phyloP scores from a whole-genome alignment of 2,113 vertebrate genomes.

The Syrmaticus mikado region DNA sequence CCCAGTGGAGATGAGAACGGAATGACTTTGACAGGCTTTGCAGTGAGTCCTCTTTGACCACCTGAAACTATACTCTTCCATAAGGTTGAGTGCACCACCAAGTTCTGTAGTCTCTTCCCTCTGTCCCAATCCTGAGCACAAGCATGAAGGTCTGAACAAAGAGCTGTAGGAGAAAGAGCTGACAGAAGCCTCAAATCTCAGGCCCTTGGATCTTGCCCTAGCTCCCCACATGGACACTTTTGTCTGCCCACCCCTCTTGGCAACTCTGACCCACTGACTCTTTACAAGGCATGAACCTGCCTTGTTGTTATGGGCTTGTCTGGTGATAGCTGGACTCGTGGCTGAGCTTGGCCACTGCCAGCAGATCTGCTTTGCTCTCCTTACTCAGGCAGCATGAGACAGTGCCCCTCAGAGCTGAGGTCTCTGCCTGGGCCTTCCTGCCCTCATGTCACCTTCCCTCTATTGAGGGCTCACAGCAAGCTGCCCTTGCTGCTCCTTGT shows the following conservation, averaged over 20 bases:
- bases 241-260: neutral
- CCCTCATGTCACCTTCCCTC: neutral
- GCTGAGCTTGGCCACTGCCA: neutral
- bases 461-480: neutral
- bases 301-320: neutral
- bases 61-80: neutral
- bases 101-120: neutral
- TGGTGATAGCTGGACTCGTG: accelerated
- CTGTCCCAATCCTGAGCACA: neutral
- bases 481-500: neutral
- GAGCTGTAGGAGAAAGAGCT: neutral
- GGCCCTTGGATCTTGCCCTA: neutral
- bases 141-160: neutral
- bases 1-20: neutral
- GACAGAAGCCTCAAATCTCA: neutral
- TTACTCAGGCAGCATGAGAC: accelerated
- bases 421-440: neutral
- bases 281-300: neutral
- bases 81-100: neutral
- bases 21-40: neutral
- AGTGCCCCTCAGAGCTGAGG: neutral
- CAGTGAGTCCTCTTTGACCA: neutral
- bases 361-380: neutral
- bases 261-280: accelerated
- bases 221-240: neutral